A percentile compares a stretch with the other conserved stretches of the same genome.
Conservation (phyloP, 2,888 invertebrate species). For the Ophion ventricosus region DNA sequence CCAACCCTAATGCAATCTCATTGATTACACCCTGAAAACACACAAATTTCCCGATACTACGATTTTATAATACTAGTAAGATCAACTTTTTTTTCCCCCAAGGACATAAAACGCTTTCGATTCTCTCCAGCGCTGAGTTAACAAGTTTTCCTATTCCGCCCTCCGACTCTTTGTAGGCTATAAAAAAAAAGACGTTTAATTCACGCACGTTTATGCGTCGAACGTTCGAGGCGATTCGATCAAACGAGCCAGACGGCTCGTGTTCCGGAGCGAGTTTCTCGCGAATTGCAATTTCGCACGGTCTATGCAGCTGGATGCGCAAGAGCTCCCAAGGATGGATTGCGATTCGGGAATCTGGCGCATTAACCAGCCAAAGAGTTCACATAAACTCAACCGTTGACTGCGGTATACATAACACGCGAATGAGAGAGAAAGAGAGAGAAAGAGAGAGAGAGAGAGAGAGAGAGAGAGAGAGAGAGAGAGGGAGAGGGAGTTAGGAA, state of each 20-base stretch:
- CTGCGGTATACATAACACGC: conserved; percentile 11
- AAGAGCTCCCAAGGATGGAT: conserved; percentile 51
- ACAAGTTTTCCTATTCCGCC: too few species aligned
- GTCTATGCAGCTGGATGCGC: conserved; percentile 28
- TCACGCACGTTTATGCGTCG: conserved; percentile 42
- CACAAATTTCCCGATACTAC: too few species aligned
- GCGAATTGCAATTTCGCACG: conserved; percentile 49
- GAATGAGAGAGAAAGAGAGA: too few species aligned
- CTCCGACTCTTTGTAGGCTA: conserved; percentile 8
- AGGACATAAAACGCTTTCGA: too few species aligned
- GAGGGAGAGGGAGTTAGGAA: conserved; percentile 9
- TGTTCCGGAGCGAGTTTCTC: conserved; percentile 14
- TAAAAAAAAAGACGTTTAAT: conserved; percentile 53
- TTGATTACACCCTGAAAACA: too few species aligned
- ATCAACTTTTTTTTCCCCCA: too few species aligned
- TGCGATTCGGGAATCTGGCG: conserved; percentile 72
- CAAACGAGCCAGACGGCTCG: conserved; percentile 31
- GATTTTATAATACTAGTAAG: too few species aligned
- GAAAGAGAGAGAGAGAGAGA: conserved; percentile 7
- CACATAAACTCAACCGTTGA: conserved; percentile 61
- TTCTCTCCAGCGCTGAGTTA: too few species aligned
- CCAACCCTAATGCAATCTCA: too few species aligned
- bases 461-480: conserved; percentile 54
- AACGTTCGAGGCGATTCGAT: conserved; percentile 47
- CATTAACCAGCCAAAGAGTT: conserved; percentile 75